Evolutionary conservation across 2,797 vertebrate species (phyloP).

Genomic region (Rachycentron canadum): DNA sequence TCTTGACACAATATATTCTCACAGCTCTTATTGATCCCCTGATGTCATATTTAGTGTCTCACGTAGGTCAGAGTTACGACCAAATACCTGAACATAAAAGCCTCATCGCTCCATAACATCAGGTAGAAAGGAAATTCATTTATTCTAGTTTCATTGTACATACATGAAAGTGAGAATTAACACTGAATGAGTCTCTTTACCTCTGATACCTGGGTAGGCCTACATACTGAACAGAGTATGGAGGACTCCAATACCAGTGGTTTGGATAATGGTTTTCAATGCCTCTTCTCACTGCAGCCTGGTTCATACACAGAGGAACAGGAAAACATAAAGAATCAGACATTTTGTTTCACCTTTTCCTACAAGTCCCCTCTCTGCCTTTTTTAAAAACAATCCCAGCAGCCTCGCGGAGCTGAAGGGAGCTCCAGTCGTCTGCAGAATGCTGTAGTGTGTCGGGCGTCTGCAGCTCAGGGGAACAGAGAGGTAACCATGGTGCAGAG

Average conservation of each 20-base stretch:
- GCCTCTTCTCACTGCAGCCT: not conserved
- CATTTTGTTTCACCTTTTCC: conserved; percentile 3
- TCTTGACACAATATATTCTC: too few relatives aligned
- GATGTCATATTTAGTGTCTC: too few relatives aligned
- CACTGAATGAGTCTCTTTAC: too few relatives aligned
- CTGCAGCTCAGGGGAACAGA: conserved; percentile 18
- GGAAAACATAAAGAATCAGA: not conserved
- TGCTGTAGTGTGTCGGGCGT: not conserved
- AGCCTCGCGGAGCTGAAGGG: not conserved
- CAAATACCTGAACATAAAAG: too few relatives aligned
- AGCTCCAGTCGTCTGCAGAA: conserved; percentile 4
- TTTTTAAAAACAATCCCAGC: not conserved
- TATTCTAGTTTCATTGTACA: too few relatives aligned
- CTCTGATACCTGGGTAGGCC: too few relatives aligned
- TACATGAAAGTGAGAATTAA: too few relatives aligned
- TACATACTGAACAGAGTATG: not conserved
- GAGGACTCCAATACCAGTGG: not conserved
- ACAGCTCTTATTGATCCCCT: too few relatives aligned
- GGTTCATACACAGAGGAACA: not conserved
- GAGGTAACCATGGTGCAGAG: conserved; percentile 29
- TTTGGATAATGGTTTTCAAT: not conserved
- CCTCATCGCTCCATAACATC: too few relatives aligned
- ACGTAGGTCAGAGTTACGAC: too few relatives aligned
- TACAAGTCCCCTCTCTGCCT: not conserved
- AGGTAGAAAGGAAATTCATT: too few relatives aligned